Percentiles rank a stretch among this genome's conserved stretches.
Evolutionary conservation across 2,888 invertebrate species (phyloP).

Genomic region (Hylaea fasciaria): DNA sequence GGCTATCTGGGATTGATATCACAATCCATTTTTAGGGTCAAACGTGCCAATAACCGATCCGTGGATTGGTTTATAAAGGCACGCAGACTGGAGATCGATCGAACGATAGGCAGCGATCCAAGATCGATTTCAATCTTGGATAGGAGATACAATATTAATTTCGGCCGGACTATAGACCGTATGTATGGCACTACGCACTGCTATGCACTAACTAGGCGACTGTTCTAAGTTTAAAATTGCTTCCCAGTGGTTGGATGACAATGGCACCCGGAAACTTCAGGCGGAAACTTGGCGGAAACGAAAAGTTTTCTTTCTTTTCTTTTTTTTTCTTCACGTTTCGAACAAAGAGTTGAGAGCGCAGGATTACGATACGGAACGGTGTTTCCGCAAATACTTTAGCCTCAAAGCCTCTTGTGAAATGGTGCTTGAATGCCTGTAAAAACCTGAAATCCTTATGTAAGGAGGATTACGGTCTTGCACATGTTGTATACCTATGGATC

Average conservation of each 20-base stretch:
- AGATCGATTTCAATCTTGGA: too few species aligned
- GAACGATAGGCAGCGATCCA: too few species aligned
- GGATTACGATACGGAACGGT: constrained; percentile 13
- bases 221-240: constrained; percentile 63
- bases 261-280: constrained; percentile 43
- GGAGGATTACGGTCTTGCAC: background rate
- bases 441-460: background rate
- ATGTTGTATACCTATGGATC: too few species aligned
- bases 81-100: too few species aligned
- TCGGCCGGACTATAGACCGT: too few species aligned
- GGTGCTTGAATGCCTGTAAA: constrained; percentile 1
- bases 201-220: constrained; percentile 7
- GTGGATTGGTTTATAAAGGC: too few species aligned
- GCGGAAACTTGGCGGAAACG: constrained; percentile 40
- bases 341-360: constrained; percentile 19
- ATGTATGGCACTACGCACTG: background rate
- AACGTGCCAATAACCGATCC: too few species aligned
- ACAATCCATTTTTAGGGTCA: too few species aligned
- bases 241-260: constrained; percentile 53
- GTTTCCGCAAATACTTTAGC: background rate
- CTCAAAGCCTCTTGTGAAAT: constrained; percentile 7
- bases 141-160: too few species aligned
- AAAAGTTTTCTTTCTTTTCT: constrained; percentile 37
- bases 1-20: too few species aligned
- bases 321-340: constrained; percentile 3